A percentile compares a stretch with the other conserved stretches of the same genome.
Evolutionary conservation across 2,797 vertebrate genomes (phyloP).

Genomic region (Crypturellus tataupa): DNA sequence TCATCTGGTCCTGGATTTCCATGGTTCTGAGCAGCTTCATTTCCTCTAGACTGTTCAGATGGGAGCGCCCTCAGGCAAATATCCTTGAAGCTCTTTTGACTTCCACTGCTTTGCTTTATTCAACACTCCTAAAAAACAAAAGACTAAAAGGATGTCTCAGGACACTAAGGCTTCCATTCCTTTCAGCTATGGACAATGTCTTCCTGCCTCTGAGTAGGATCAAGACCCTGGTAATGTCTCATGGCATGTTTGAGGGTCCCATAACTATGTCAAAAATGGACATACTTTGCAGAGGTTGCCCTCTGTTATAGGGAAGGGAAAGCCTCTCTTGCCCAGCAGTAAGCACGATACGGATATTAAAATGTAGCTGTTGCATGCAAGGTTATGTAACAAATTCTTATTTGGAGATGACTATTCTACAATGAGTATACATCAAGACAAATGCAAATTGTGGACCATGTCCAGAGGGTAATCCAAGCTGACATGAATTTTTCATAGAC

Average conservation of each 20-base stretch:
- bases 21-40: not conserved
- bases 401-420: not conserved
- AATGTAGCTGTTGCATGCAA: not conserved
- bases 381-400: not conserved
- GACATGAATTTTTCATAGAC: not conserved
- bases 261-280: not conserved
- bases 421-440: not conserved
- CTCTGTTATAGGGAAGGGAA: not conserved
- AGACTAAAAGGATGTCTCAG: not conserved
- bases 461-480: not conserved
- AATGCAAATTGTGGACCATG: not conserved
- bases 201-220: not conserved
- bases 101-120: conserved; percentile 28
- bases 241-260: not conserved
- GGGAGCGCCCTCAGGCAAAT: not conserved
- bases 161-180: not conserved
- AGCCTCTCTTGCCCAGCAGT: not conserved
- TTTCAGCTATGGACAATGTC: not conserved
- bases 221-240: not conserved
- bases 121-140: not conserved
- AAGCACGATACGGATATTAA: not conserved
- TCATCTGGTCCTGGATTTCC: conserved; percentile 18
- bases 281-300: not conserved
- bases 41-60: conserved; percentile 19
- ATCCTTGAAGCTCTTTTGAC: conserved; percentile 16